A percentile compares a stretch with the other conserved stretches of the same genome.
Conservation (phyloP, 2,797 vertebrate genomes). For the Pyrocephalus nanus region DNA sequence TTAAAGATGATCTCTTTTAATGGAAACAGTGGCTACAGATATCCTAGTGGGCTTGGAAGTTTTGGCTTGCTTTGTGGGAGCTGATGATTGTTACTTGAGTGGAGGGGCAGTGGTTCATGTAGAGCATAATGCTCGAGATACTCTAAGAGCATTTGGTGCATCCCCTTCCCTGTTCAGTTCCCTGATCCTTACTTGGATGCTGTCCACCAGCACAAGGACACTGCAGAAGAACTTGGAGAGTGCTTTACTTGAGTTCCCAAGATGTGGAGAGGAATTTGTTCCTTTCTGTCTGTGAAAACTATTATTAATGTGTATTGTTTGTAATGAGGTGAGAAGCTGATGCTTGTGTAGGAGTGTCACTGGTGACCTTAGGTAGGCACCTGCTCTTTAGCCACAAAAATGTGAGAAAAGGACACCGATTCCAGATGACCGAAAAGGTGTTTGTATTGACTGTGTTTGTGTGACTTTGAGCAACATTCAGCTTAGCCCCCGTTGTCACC, state of each 20-base stretch:
- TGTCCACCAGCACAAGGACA: neutral
- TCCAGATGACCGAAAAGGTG: accelerated
- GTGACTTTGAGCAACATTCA: neutral
- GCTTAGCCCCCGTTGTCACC: neutral
- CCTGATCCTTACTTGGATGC: neutral
- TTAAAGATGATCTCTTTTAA: neutral
- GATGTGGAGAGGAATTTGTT: neutral
- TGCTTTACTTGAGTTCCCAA: neutral
- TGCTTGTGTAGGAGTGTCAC: neutral
- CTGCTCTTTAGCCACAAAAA: neutral
- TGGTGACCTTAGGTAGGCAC: neutral
- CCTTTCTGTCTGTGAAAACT: neutral
- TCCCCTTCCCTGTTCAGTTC: neutral
- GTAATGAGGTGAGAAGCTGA: neutral
- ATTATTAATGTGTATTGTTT: accelerated
- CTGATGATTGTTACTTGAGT: neutral
- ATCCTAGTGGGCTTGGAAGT: neutral
- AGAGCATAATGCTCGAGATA: neutral
- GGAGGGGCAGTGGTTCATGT: neutral
- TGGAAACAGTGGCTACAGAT: neutral
- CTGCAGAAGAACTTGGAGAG: neutral
- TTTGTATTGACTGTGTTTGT: neutral
- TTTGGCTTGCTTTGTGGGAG: neutral
- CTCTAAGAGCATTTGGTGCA: neutral
- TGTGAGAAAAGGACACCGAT: accelerated